phyloP scores from a whole-genome alignment of 30 jellyfish, hydroid and myxozoan genomes.

The Mastigias papua region DNA sequence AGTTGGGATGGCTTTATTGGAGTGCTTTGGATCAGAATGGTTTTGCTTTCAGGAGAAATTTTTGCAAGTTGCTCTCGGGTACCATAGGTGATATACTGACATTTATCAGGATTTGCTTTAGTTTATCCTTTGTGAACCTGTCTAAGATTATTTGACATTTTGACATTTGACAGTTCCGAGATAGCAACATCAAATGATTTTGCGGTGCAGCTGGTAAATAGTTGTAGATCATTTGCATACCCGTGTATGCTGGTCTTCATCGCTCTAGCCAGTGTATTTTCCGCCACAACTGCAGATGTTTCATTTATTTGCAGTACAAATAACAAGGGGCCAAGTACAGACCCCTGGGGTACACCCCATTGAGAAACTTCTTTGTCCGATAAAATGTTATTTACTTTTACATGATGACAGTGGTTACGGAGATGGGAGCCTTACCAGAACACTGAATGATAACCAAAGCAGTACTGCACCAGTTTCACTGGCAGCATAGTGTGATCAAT shows the following conservation, averaged over 20 bases:
- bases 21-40: constrained; percentile 37
- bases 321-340: constrained; percentile 39
- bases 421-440: no score
- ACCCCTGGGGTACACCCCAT: constrained; percentile 36
- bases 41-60: constrained; percentile 23
- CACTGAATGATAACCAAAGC: no score
- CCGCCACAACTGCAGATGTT: constrained; percentile 18
- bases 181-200: constrained; percentile 10
- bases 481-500: no score
- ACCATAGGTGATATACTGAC: constrained; percentile 36
- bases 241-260: constrained; percentile 30
- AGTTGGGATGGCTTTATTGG: constrained; percentile 21
- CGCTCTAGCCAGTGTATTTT: constrained; percentile 14
- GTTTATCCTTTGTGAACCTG: no score
- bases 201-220: constrained; percentile 39
- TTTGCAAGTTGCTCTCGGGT: constrained; percentile 39
- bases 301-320: constrained; percentile 1
- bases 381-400: no score
- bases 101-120: constrained; percentile 31
- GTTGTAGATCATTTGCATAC: constrained; percentile 30
- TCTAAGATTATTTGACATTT: no score
- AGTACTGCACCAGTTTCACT: no score
- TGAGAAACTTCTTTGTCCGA: not conserved
- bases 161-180: no score
- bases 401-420: no score